phyloP scores from a whole-genome alignment of 2,888 invertebrate species.

The Drosophila seclusa region DNA sequence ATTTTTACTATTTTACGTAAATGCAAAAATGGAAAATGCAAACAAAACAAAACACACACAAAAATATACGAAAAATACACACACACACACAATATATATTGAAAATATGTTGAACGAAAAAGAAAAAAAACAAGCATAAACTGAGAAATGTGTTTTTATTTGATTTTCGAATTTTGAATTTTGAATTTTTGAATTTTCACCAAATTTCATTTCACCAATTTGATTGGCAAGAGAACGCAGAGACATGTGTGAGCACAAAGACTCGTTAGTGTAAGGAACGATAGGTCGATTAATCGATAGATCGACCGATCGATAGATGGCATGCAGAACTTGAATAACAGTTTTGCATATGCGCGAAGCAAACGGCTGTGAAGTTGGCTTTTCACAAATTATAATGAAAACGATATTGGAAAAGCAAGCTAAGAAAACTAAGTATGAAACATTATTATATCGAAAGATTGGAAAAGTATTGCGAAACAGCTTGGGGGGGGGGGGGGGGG shows the following conservation, averaged over 20 bases:
- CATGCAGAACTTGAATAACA: slow-evolving; percentile 45
- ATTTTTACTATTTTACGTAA: slow-evolving; percentile 66
- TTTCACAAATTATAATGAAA: slow-evolving; percentile 31
- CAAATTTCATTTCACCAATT: slow-evolving; percentile 1
- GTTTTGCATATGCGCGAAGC: slow-evolving; percentile 59
- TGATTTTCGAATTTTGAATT: no score
- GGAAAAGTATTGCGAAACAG: slow-evolving; percentile 17
- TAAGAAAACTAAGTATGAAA: slow-evolving; percentile 19
- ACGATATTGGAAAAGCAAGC: slow-evolving; percentile 36
- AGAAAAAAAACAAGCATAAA: slow-evolving; percentile 53
- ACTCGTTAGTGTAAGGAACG: slow-evolving; percentile 57
- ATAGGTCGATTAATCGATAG: slow-evolving; percentile 29
- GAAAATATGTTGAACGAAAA: slow-evolving; percentile 69
- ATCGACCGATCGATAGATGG: slow-evolving; percentile 20
- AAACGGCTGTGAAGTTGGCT: slow-evolving; percentile 79
- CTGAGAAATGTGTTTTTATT: slow-evolving; percentile 33
- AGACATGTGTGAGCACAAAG: slow-evolving; percentile 56
- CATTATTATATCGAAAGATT: slow-evolving; percentile 11
- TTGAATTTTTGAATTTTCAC: no score
- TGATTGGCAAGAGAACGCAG: slow-evolving; percentile 13
- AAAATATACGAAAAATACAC: slow-evolving; percentile 54
- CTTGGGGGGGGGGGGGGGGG: slow-evolving; percentile 14
- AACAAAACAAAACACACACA: slow-evolving; percentile 42
- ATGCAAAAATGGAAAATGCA: slow-evolving; percentile 51
- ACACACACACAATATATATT: slow-evolving; percentile 62